A percentile compares a stretch with the other conserved stretches of the same genome.
Evolutionary conservation across 2,797 vertebrate species (phyloP).

Genomic region (Hippopotamyrus pictus): DNA sequence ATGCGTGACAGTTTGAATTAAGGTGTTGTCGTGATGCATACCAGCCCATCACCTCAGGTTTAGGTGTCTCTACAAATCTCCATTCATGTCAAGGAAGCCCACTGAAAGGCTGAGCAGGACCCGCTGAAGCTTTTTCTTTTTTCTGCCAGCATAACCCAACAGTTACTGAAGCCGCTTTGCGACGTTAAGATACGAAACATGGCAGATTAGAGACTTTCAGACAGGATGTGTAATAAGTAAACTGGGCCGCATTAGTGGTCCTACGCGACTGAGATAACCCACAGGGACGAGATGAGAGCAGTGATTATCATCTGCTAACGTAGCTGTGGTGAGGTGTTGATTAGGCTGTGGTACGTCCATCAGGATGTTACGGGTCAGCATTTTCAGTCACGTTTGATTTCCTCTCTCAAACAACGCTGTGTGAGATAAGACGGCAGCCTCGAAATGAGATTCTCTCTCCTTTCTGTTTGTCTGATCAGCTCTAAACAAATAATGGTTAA

Average conservation of each 20-base stretch:
- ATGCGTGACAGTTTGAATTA: conserved; percentile 33
- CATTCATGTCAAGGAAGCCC: background rate
- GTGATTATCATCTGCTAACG: background rate
- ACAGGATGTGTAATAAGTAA: background rate
- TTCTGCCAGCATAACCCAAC: background rate
- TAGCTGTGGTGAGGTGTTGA: background rate
- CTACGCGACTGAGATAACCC: background rate
- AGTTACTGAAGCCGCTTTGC: background rate
- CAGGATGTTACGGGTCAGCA: background rate
- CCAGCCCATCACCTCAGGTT: conserved; percentile 35
- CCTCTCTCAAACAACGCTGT: conserved; percentile 9
- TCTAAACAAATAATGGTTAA: conserved; percentile 19
- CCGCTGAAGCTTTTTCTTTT: background rate
- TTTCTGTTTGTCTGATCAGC: conserved; percentile 16
- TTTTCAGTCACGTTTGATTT: conserved; percentile 18
- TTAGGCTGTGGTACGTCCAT: background rate
- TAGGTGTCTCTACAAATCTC: conserved; percentile 28
- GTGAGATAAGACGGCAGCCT: conserved; percentile 5
- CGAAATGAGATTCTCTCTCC: conserved; percentile 19
- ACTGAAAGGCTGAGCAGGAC: background rate
- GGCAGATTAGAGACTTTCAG: background rate
- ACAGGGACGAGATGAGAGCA: background rate
- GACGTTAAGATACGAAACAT: background rate
- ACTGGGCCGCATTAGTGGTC: background rate
- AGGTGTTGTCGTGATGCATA: conserved; percentile 33